Conservation (phyloP, 2,797 vertebrate genomes). For the Hippocampus kuda region DNA sequence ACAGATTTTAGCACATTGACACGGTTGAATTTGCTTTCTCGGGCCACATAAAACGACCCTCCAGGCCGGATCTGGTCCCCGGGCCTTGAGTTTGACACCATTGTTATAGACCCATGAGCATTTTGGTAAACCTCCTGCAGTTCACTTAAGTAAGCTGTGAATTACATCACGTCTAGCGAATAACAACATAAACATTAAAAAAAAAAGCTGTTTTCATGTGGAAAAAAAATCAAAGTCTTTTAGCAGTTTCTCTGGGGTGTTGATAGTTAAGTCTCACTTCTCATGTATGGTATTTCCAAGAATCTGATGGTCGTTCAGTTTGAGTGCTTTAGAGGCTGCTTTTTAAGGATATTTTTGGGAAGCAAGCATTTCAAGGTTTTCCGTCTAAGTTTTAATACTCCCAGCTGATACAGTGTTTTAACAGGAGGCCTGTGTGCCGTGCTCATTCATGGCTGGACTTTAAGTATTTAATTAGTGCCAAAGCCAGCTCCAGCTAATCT, state of each 20-base stretch:
- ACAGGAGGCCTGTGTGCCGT: constrained; percentile 48
- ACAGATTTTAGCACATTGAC: too few species aligned
- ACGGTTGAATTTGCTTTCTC: too few species aligned
- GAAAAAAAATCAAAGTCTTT: not conserved
- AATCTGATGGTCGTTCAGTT: not conserved
- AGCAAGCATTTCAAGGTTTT: constrained; percentile 2
- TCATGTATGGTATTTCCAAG: not conserved
- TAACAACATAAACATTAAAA: not conserved
- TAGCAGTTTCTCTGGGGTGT: not conserved
- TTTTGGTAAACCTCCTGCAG: too few species aligned
- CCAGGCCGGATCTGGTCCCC: too few species aligned
- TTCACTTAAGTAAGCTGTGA: not conserved
- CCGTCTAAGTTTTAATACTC: constrained; percentile 6
- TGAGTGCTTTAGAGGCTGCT: not conserved
- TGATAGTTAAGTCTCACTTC: not conserved
- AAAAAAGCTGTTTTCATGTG: not conserved
- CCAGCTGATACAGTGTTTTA: constrained; percentile 23
- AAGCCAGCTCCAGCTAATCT: constrained; percentile 64
- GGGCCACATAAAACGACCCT: too few species aligned
- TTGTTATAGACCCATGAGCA: too few species aligned
- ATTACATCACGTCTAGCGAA: not conserved
- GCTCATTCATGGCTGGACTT: constrained; percentile 57
- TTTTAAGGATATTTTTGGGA: not conserved
- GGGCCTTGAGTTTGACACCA: too few species aligned
- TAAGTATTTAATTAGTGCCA: constrained; percentile 68